These are phyloP conservation scores for Parauchenoglanis ngamensis DNA, from an alignment of 2,797 vertebrate species.

Conservation along the genomic window DNA sequence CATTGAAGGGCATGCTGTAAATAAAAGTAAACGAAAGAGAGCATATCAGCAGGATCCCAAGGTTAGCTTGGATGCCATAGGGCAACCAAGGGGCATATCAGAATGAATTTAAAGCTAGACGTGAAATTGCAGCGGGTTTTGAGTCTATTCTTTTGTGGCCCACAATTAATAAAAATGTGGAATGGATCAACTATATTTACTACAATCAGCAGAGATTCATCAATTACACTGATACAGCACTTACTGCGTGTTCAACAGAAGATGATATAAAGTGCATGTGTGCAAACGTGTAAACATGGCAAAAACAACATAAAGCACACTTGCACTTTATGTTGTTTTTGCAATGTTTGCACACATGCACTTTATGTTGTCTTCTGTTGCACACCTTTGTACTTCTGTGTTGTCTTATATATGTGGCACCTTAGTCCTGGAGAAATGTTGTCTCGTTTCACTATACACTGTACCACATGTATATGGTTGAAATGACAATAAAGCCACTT, in stretches of 20 bases:
- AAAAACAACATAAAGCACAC: too few relatives aligned
- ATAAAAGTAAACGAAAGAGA: background rate
- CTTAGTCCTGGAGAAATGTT: too few relatives aligned
- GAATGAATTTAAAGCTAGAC: background rate
- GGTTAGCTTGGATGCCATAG: background rate
- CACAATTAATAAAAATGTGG: background rate
- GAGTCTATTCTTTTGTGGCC: background rate
- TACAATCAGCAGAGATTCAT: background rate
- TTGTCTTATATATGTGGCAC: too few relatives aligned
- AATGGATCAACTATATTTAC: background rate
- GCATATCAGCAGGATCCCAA: background rate
- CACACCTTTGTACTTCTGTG: too few relatives aligned
- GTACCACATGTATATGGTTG: too few relatives aligned
- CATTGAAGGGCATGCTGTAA: too few relatives aligned
- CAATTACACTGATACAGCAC: background rate
- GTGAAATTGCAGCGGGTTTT: background rate
- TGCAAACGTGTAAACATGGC: too few relatives aligned
- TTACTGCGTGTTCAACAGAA: background rate
- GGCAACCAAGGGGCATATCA: background rate
- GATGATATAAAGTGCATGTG: background rate
- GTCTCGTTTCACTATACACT: too few relatives aligned
- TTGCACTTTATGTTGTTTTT: too few relatives aligned
- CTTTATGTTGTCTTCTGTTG: too few relatives aligned
- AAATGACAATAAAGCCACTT: too few relatives aligned
- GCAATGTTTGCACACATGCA: too few relatives aligned